Conservation (phyloP, 2,888 invertebrate genomes). For the Drosophila nigricruria region DNA sequence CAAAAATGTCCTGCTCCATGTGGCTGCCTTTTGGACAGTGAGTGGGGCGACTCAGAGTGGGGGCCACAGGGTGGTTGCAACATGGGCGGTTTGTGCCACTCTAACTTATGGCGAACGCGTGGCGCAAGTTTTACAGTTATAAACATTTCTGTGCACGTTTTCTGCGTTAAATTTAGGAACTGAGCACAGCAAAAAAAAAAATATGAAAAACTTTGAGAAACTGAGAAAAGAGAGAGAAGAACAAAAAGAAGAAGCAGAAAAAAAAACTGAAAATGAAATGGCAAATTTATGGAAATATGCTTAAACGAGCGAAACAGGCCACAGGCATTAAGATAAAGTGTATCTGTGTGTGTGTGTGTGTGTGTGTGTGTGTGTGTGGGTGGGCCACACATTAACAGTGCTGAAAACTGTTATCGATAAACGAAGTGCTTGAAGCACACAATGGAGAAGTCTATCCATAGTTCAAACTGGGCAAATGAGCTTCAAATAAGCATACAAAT, state of each 20-base stretch:
- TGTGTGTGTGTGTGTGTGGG: background rate
- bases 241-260: background rate
- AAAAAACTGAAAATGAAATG: constrained; percentile 41
- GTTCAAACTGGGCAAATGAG: background rate
- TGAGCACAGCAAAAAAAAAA: background rate
- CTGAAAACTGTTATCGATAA: constrained; percentile 11
- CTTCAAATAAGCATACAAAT: background rate
- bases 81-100: constrained; percentile 18
- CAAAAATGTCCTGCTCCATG: constrained; percentile 67
- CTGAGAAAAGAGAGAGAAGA: constrained; percentile 3
- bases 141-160: constrained; percentile 75
- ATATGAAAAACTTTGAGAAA: constrained; percentile 21
- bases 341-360: background rate
- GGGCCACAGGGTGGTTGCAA: constrained; percentile 15
- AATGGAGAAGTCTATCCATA: background rate
- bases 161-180: constrained; percentile 59
- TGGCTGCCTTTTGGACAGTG: constrained; percentile 15
- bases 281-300: constrained; percentile 57
- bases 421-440: background rate
- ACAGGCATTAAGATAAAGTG: constrained; percentile 31
- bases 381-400: background rate
- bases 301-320: constrained; percentile 36
- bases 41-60: background rate
- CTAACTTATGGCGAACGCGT: constrained; percentile 67
- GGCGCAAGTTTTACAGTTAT: constrained; percentile 64